Evolutionary conservation across 2,888 invertebrate genomes (phyloP), one percentile per base, ranked within the genome.

Genomic region (Epinotia bilunana): DNA sequence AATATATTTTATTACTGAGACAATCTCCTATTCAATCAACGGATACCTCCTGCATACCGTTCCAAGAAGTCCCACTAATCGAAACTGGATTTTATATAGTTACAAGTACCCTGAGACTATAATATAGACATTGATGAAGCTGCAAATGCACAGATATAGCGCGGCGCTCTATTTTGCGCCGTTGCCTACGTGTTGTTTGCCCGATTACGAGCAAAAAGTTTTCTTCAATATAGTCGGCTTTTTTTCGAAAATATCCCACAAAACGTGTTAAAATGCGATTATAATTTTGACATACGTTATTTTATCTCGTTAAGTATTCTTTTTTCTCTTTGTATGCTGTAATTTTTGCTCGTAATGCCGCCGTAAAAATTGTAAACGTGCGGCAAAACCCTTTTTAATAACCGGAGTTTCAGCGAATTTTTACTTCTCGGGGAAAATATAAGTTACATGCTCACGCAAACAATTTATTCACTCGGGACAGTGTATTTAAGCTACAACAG

Each of bases 341-440:
- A 49, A 20, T 46, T 63, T 58, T 74, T 20, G 23, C 64, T 65
- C 65, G 49, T 57, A 33, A 33, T 23, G 13, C 12, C 20, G 20
- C 20, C 33, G 57, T 67, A 57, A 64, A 75, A 72, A 65, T 70
- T 71, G 55, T 72, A 58, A 67, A 62, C n/a, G 65, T 23, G 55
- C 16, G 11, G 65, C 46, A 55, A 46, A 62, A 65, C 60, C 55
- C 62, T 46, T 63, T 49, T 74, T 70, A 60, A 64, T 69, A 55
- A 64, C 68, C 11, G 61, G 68, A 55, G 23, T 63, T 70, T 65
- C 23, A 16, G 71, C 63, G 23, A 9, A n/a, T 63, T 60, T 60
- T 70, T 63, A 33, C 33, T 28, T n/a, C 13, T 33, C 20, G 11
- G 64, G 23, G 46, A 18, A 60, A 58, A 70, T 62, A 63, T 28